phyloP scores from a whole-genome alignment of 2,113 vertebrate species.

The Struthidea cinerea region DNA sequence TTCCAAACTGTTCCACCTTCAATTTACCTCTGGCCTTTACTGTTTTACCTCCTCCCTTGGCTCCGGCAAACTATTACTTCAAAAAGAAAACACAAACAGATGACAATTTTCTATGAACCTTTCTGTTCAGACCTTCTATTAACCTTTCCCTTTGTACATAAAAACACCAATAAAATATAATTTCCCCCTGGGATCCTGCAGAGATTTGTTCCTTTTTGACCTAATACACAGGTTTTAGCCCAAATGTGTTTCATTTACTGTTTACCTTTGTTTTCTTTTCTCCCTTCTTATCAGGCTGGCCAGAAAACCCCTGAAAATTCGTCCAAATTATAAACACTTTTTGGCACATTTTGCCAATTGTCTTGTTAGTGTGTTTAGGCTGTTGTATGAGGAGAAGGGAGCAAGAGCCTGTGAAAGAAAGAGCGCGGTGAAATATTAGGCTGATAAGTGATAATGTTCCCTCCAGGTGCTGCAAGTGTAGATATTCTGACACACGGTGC shows the following conservation, averaged over 20 bases:
- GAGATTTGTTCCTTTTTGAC: conserved; percentile 46
- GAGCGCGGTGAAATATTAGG: neutral
- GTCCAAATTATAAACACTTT: neutral
- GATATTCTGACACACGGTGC: neutral
- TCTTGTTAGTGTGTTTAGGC: neutral
- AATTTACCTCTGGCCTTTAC: conserved; percentile 29
- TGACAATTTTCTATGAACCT: conserved; percentile 48
- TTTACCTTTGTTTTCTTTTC: neutral
- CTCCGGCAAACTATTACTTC: conserved; percentile 38
- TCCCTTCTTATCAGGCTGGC: neutral
- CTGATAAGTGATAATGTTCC: conserved; percentile 19
- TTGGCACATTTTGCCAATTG: neutral
- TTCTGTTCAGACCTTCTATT: conserved; percentile 49
- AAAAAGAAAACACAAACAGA: conserved; percentile 46
- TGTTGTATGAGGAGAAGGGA: neutral
- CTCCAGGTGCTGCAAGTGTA: neutral
- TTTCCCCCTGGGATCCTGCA: conserved; percentile 8
- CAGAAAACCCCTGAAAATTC: neutral
- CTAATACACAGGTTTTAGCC: neutral
- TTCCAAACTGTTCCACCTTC: neutral
- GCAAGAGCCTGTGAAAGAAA: neutral
- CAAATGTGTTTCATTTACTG: neutral
- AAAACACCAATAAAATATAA: conserved; percentile 46
- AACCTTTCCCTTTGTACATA: conserved; percentile 58
- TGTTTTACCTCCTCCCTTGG: conserved; percentile 10